Conservation (phyloP, 2,113 vertebrate species). For the Synodontis membranacea region DNA sequence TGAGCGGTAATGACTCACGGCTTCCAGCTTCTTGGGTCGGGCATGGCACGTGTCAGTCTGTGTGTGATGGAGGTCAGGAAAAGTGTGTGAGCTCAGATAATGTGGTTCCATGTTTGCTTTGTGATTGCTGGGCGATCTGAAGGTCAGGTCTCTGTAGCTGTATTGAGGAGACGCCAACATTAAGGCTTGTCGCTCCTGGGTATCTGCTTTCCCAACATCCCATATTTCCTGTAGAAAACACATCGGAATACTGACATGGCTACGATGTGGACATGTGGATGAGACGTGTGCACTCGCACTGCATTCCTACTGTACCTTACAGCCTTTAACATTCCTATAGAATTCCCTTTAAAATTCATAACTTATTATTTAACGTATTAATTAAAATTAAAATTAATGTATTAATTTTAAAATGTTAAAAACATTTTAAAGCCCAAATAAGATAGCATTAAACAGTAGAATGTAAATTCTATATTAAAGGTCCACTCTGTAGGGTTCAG, state of each 20-base stretch:
- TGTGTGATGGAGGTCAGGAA: slow-evolving; percentile 1
- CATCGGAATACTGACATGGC: not conserved
- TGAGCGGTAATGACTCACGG: slow-evolving; percentile 67
- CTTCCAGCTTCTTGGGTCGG: slow-evolving; percentile 66
- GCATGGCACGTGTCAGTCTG: slow-evolving; percentile 47
- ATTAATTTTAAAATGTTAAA: no score
- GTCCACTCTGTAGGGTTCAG: no score
- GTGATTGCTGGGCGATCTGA: not conserved
- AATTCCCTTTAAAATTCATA: no score
- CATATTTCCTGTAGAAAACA: slow-evolving; percentile 17
- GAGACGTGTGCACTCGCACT: no score
- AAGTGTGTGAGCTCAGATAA: not conserved
- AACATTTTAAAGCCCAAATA: not conserved
- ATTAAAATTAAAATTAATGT: no score
- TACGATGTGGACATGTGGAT: not conserved
- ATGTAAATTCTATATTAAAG: not conserved
- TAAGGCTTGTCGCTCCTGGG: not conserved
- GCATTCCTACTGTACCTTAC: not conserved
- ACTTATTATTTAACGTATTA: no score
- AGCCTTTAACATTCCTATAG: no score
- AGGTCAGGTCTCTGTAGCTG: slow-evolving; percentile 18
- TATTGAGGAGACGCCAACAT: not conserved
- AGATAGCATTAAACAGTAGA: not conserved
- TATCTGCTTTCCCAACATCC: not conserved
- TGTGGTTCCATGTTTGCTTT: not conserved